These are phyloP conservation scores for Pipistrellus nathusii DNA, from an alignment of 2,797 vertebrate genomes.

Conservation along the genomic window DNA sequence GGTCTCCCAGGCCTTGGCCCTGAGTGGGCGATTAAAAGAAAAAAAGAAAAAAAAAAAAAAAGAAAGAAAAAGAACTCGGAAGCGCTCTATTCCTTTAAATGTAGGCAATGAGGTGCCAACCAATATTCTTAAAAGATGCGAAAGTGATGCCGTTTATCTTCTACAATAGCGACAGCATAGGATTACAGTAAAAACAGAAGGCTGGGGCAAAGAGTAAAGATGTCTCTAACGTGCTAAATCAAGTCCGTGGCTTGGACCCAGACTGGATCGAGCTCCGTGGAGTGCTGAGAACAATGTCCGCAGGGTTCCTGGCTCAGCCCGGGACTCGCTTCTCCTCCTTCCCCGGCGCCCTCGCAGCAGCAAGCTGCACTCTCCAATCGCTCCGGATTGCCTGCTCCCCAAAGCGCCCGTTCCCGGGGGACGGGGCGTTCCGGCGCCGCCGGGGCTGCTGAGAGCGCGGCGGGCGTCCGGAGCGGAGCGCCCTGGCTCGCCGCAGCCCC, in stretches of 20 bases:
- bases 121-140: constrained; percentile 32
- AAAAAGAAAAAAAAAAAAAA: no score
- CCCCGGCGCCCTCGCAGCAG: background rate
- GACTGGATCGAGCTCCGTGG: background rate
- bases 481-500: accelerated
- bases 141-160: constrained; percentile 68
- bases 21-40: background rate
- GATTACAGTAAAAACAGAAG: constrained; percentile 58
- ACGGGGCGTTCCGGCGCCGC: background rate
- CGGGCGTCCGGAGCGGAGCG: background rate
- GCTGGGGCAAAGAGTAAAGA: background rate
- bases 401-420: background rate
- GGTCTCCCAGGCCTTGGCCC: background rate
- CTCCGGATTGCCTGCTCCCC: background rate
- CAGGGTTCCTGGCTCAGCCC: background rate
- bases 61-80: background rate
- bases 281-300: constrained; percentile 47
- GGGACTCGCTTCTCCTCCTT: background rate
- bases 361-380: background rate
- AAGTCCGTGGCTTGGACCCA: background rate
- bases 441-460: background rate
- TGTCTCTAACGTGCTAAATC: constrained; percentile 33
- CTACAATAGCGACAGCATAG: constrained; percentile 58
- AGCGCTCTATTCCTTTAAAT: constrained; percentile 38
- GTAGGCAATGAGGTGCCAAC: background rate